Base-by-base conservation (phyloP, 2,888 invertebrate genomes). In the Tetheella fluctuosa region DNA sequence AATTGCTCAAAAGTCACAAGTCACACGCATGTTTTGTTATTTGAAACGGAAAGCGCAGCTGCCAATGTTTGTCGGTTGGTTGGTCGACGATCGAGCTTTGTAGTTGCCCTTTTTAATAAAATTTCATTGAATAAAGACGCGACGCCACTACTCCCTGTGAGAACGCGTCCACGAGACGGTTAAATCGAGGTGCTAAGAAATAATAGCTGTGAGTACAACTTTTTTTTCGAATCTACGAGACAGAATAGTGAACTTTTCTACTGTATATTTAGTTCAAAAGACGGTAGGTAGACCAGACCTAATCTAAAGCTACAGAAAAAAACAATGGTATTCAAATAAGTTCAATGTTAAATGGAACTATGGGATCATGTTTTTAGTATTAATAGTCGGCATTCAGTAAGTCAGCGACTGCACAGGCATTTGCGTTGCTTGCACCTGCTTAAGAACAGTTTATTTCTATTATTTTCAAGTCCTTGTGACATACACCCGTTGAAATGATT, bases 21-120 rank as follows among this genome's bases (percentile, higher is more conserved):
- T 77, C 73, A 64, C 73, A 74, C 78, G 70, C 72, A 73, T 70
- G 67, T 67, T 65, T 54, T 57, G 69, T 74, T 54, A 12, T 34
- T 70, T 70, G 66, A 70, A 83, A 81, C 83, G 83, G 79, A 80
- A 77, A 80, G 71, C 77, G 76, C 84, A 84, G 82, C 84, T 84
- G 84, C 76, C 79, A 70, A 61, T 66, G 69, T 72, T 73, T 70
- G 73, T 69, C 72, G 63, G 73, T 73, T 71, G 65, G 60, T 10
- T 20, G 48, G 39, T 63, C 65, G 65, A 63, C 68, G 65, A 70
- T 52, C 67, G 63, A 67, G 67, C 71, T 67, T 76, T 73, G 72
- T 68, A 70, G 72, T 74, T 81, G 81, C 82, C 81, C 82, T 83
- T 83, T 78, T 81, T 76, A 82, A 81, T 77, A 76, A 76, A 79